Percentiles rank a stretch among this genome's conserved stretches.
Evolutionary conservation across 2,888 invertebrate genomes (phyloP).

Genomic region (Scaptomyza polygonia): DNA sequence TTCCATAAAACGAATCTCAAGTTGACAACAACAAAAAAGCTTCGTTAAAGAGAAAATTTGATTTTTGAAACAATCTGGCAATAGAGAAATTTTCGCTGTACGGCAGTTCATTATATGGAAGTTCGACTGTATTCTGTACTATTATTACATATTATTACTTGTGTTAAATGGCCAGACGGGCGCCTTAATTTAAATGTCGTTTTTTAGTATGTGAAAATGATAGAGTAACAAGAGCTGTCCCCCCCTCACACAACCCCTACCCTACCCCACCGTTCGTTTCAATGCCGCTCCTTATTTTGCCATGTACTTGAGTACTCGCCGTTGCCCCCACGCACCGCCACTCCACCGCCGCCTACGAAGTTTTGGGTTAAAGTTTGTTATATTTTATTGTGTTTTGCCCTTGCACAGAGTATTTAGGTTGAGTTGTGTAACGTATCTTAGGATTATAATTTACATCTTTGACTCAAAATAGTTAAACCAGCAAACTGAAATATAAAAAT

Average conservation of each 20-base stretch:
- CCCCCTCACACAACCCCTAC: not conserved
- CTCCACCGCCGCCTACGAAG: conserved; percentile 7
- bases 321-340: conserved; percentile 9
- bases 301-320: conserved; percentile 20
- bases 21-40: too few relatives aligned
- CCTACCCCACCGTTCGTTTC: not conserved
- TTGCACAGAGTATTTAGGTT: not conserved
- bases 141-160: conserved; percentile 6
- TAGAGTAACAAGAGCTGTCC: conserved; percentile 32
- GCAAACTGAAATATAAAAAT: too few relatives aligned
- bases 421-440: not conserved
- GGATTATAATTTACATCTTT: too few relatives aligned
- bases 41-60: too few relatives aligned
- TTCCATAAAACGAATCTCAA: too few relatives aligned
- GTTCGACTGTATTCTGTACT: conserved; percentile 43
- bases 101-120: too few relatives aligned
- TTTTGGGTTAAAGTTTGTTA: conserved; percentile 28
- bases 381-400: not conserved
- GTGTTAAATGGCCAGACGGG: conserved; percentile 71
- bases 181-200: conserved; percentile 46
- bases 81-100: too few relatives aligned
- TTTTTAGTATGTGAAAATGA: conserved; percentile 11
- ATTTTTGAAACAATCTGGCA: too few relatives aligned
- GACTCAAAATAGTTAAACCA: too few relatives aligned
- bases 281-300: not conserved